Evolutionary conservation across 1,140 invertebrate species (phyloP), one percentile per base, ranked within the genome.

Genomic region (Sycophaga agraensis): DNA sequence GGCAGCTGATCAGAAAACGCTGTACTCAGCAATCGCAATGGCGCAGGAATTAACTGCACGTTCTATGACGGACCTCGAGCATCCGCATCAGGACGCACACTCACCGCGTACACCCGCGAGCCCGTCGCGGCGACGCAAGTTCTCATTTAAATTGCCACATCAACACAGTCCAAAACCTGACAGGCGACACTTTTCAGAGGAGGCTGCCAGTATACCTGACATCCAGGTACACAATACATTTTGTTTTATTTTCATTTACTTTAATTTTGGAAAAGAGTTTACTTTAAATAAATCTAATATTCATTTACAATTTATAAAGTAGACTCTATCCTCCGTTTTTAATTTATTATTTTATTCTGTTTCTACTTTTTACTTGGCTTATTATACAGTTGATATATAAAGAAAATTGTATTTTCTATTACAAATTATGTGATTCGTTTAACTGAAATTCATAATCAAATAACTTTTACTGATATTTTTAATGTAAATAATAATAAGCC

Each of bases 1-100:
- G 19, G 91, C 93, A 0, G 90, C 94, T 59, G 95, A 98, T 77
- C 87, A 96, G 73, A 91, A 90, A 74, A 94, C 92, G n/a, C 82
- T 98, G 26, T 94, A 98, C 68, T 91, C 91, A 42, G 95, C 95
- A 5, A 96, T 97, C 63, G 93, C 92, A 28, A 85, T 97, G 79
- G 94, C 94, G 21, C 96, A 96, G 81, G 94, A 97, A 79, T 84
- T 97, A 56, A 94, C 92, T 28, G 88, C 87, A 48, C 88, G 88
- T 71, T 94, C 92, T 4, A 94, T 96, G 91, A 89, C 88, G 69
- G 90, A 93, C 70, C 78, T 92, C 62, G 90, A 88, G 53, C 75
- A 78, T 67, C 78, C 82, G 35, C n/a, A n/a, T n/a, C 62, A 64
- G 56, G 55, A 64, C 19, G 21, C 46, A 0, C 60, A 63, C 28